These are phyloP conservation scores for Sphaeramia orbicularis DNA, from an alignment of 2,797 vertebrate species.

Conservation along the genomic window DNA sequence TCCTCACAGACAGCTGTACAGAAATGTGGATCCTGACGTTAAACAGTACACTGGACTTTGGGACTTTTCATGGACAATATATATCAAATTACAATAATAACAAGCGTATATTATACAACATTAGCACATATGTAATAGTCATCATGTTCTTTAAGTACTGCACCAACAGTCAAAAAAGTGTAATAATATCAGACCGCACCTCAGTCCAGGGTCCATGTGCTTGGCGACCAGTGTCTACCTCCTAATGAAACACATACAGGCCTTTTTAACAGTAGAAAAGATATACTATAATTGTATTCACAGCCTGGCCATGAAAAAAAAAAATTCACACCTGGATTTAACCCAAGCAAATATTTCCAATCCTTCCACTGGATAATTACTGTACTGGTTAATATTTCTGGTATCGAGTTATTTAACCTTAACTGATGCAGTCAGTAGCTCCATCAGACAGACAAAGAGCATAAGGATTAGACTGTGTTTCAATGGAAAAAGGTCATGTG, in stretches of 20 bases:
- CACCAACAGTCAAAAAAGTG: neutral
- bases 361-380: too few relatives aligned
- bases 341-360: too few relatives aligned
- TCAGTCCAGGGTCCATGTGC: slow-evolving; percentile 30
- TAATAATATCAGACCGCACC: slow-evolving; percentile 11
- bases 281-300: too few relatives aligned
- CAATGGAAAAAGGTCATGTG: too few relatives aligned
- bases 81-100: too few relatives aligned
- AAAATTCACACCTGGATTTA: too few relatives aligned
- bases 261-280: slow-evolving; percentile 26
- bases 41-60: slow-evolving; percentile 63
- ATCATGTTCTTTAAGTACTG: neutral
- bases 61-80: neutral
- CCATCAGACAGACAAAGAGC: too few relatives aligned
- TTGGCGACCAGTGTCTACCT: slow-evolving; percentile 7
- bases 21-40: slow-evolving; percentile 75
- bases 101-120: neutral
- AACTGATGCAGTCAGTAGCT: too few relatives aligned
- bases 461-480: too few relatives aligned
- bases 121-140: neutral
- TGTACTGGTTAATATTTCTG: too few relatives aligned
- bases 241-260: neutral
- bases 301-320: too few relatives aligned
- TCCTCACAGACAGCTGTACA: slow-evolving; percentile 50
- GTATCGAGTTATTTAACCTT: too few relatives aligned